A percentile compares a stretch with the other conserved stretches of the same genome.
These are phyloP conservation scores for Cataglyphis hispanica DNA, from an alignment of 1,140 invertebrate species.

Conservation along the genomic window DNA sequence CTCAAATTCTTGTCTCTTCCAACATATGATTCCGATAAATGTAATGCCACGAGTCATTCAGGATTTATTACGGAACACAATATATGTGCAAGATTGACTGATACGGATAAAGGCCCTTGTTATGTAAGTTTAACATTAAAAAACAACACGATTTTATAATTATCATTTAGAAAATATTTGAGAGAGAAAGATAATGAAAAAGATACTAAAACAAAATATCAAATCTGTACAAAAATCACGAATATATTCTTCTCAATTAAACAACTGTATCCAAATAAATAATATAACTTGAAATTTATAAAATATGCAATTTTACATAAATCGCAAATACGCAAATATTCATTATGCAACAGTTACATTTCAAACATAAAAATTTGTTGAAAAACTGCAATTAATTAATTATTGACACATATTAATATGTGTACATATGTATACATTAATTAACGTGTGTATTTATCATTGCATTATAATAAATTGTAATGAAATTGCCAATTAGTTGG, in stretches of 20 bases:
- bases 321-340: constrained; percentile 13
- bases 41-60: constrained; percentile 89
- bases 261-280: constrained; percentile 6
- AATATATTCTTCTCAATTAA: not conserved
- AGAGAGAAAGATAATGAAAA: not conserved
- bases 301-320: not conserved
- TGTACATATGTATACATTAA: not conserved
- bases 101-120: constrained; percentile 87
- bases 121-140: constrained; percentile 85
- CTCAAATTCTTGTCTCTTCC: constrained; percentile 88
- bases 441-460: not conserved
- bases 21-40: constrained; percentile 86
- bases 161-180: constrained; percentile 18
- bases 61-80: constrained; percentile 87
- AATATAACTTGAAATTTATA: not conserved
- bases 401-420: constrained; percentile 7
- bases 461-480: not conserved
- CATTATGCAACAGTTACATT: not conserved
- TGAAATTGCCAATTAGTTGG: not conserved
- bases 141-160: constrained; percentile 49
- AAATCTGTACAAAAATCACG: not conserved
- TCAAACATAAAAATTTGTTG: not conserved
- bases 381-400: constrained; percentile 19
- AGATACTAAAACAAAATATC: not conserved
- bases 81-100: constrained; percentile 88